Evolutionary conservation across 2,888 invertebrate species (phyloP), one percentile per base, ranked within the genome.

Genomic region (Anthophora plumipes): DNA sequence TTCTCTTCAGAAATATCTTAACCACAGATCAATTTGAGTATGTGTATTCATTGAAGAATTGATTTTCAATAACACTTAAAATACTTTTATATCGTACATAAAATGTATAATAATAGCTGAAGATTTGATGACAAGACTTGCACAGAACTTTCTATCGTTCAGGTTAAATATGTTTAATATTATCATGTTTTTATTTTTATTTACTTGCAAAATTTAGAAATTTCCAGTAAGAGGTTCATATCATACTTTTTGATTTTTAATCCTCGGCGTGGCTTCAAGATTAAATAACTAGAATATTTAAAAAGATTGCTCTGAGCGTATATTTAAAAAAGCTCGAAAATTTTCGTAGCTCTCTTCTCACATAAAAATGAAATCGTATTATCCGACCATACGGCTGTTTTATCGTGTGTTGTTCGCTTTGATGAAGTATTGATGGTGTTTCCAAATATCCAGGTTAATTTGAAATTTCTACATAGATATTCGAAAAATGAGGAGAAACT

Each of bases 341-440:
- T 37, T 1, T 59, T 48, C 17, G 20, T 0, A 3, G 9, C 46
- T 57, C 57, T 31, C 9, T 17, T 31, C 20, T 48, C 31, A 11
- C 7, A n/a, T 14, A 25, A 14, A n/a, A 31, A 20, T 9, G 4
- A 17, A 22, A 57, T 48, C 20, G 37, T n/a, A 12, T 70, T 50
- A 41, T 39, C 25, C 50, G 8, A 25, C 43, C 7, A 11, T 48
- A n/a, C 31, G 11, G 37, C n/a, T 22, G 25, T 17, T 17, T 37
- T 43, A 39, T 20, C 11, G 61, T 48, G 48, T 37, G 46, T 70
- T 63, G 41, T 52, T 25, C 50, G 50, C 48, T 50, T 22, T n/a
- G 41, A 39, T 37, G 7, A 60, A 70, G 39, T 61, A 55, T 57
- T 31, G 14, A 46, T 5, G 43, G 31, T 50, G 7, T 70, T 60